phyloP scores from a whole-genome alignment of 2,797 vertebrate species.

The Rhyacichthys aspro region DNA sequence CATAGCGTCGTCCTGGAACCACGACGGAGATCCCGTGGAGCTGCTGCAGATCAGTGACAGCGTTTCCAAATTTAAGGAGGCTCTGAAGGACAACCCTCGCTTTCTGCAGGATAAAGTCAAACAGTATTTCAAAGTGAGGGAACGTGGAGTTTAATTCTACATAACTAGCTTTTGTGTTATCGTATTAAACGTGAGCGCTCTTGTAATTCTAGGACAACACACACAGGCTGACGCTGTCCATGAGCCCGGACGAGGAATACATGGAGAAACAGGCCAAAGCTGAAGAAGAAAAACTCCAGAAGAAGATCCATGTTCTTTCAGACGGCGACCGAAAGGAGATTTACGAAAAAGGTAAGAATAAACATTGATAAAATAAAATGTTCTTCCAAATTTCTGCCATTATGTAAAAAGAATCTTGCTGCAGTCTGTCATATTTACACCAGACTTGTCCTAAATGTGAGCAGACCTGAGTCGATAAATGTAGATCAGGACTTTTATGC shows the following conservation, averaged over 20 bases:
- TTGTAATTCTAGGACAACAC: conserved; percentile 83
- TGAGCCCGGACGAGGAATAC: conserved; percentile 89
- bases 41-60: conserved; percentile 85
- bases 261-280: conserved; percentile 84
- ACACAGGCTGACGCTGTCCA: conserved; percentile 89
- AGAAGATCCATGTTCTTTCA: conserved; percentile 83
- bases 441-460: too few relatives aligned
- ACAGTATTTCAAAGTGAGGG: conserved; percentile 89
- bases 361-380: too few relatives aligned
- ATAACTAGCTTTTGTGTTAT: too few relatives aligned
- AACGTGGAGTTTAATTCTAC: neutral
- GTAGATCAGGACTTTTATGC: neutral
- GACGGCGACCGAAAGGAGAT: conserved; percentile 81
- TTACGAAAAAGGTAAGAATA: conserved; percentile 86
- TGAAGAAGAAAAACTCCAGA: conserved; percentile 87
- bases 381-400: too few relatives aligned
- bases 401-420: too few relatives aligned
- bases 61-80: conserved; percentile 81
- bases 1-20: conserved; percentile 93
- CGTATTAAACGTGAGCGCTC: too few relatives aligned
- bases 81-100: conserved; percentile 85
- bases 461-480: too few relatives aligned
- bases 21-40: conserved; percentile 91
- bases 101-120: conserved; percentile 93
- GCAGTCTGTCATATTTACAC: too few relatives aligned